phyloP scores from a whole-genome alignment of 37 sponge, comb jelly and placozoan species.

The Lycopodina hypogea region DNA sequence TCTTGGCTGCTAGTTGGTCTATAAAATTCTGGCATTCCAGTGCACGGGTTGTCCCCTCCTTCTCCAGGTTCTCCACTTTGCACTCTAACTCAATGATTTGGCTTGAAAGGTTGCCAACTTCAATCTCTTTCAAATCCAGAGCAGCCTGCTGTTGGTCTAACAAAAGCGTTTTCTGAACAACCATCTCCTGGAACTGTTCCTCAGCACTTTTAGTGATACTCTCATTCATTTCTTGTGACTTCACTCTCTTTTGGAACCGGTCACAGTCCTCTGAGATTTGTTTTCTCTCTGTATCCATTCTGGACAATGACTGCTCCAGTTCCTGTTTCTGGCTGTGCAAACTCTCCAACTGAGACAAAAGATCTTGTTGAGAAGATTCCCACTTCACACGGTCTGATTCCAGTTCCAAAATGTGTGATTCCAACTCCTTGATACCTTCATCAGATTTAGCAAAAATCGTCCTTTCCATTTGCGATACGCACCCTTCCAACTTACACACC shows the following conservation, averaged over 20 bases:
- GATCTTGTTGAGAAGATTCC: conserved; percentile 19
- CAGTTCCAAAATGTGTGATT: conserved; percentile 2
- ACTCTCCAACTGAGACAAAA: conserved; percentile 56
- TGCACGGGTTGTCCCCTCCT: background rate
- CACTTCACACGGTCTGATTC: conserved; percentile 14
- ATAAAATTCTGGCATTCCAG: background rate
- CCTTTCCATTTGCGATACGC: conserved; percentile 15
- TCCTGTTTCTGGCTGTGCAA: conserved; percentile 30
- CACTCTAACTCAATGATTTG: conserved; percentile 14
- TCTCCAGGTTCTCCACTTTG: background rate
- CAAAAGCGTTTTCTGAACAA: background rate
- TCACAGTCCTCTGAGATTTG: conserved; percentile 22
- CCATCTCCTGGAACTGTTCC: conserved; percentile 3
- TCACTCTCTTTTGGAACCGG: conserved; percentile 18
- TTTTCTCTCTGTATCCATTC: background rate
- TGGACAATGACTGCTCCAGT: background rate
- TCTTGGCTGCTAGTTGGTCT: conserved; percentile 24
- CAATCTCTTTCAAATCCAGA: background rate
- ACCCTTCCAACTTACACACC: background rate
- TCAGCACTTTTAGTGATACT: conserved; percentile 31
- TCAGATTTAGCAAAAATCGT: conserved; percentile 12
- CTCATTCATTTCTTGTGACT: conserved; percentile 25
- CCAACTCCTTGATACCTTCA: background rate
- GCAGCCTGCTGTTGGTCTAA: background rate
- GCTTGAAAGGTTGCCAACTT: conserved; percentile 4